Evolutionary conservation across 2,888 invertebrate species (phyloP).

Genomic region (Drosophila siamana): DNA sequence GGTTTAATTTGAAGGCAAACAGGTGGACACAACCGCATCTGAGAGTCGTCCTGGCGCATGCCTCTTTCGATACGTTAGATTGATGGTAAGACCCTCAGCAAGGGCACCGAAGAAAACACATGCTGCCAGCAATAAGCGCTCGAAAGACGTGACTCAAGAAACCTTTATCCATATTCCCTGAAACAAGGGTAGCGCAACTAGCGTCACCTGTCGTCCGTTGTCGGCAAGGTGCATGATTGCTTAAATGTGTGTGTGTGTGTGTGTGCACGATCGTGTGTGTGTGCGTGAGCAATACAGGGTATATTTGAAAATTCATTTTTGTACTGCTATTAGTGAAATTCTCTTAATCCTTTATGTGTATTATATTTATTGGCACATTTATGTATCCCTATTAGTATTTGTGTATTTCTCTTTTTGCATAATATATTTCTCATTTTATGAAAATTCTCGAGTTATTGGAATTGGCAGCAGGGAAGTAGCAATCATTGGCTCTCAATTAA

Average conservation of each 20-base stretch:
- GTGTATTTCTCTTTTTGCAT: no score
- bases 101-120: neutral
- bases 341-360: no score
- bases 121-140: neutral
- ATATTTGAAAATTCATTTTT: no score
- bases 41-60: neutral
- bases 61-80: neutral
- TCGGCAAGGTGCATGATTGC: neutral
- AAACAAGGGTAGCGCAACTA: slow-evolving; percentile 8
- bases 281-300: neutral
- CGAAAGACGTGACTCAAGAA: slow-evolving; percentile 13
- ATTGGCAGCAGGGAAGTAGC: slow-evolving; percentile 11
- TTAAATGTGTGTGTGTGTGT: neutral
- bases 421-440: neutral
- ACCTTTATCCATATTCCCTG: slow-evolving; percentile 10
- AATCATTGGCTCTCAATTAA: slow-evolving; percentile 42
- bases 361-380: no score
- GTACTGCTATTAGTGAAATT: no score
- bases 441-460: slow-evolving; percentile 5
- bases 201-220: slow-evolving; percentile 16
- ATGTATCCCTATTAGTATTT: no score
- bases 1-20: neutral
- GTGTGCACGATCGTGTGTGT: neutral
- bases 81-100: neutral
- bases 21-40: neutral